Percentiles rank a stretch among this genome's conserved stretches.
Conservation (phyloP, 2,888 invertebrate genomes). For the Clepsis dumicolana region DNA sequence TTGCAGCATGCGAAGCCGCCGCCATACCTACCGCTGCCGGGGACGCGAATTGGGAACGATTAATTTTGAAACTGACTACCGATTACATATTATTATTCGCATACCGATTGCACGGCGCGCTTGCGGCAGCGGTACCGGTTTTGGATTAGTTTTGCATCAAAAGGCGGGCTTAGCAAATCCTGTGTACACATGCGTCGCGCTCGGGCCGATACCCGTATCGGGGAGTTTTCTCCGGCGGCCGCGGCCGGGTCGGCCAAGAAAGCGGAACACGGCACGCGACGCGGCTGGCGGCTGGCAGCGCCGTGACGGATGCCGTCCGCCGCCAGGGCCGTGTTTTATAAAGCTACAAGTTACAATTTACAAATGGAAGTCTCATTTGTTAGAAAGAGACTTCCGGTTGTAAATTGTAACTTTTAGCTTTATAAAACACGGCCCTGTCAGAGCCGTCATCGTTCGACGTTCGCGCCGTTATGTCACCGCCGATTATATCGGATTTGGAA, state of each 20-base stretch:
- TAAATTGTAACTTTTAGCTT: too few relatives aligned
- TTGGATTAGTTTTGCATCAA: not conserved
- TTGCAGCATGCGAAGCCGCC: not conserved
- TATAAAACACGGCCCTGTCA: too few relatives aligned
- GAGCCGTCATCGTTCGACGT: not conserved
- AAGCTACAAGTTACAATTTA: too few relatives aligned
- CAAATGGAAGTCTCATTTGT: too few relatives aligned
- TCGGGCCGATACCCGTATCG: slow-evolving; percentile 6
- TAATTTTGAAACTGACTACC: not conserved
- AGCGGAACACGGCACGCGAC: slow-evolving; percentile 34
- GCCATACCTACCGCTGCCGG: not conserved
- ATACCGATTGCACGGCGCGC: slow-evolving; percentile 6
- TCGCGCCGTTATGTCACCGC: slow-evolving; percentile 24
- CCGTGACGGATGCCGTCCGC: slow-evolving; percentile 14
- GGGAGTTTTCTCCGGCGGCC: slow-evolving; percentile 26
- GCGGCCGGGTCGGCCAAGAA: slow-evolving; percentile 22
- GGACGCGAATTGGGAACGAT: not conserved
- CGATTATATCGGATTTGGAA: slow-evolving; percentile 12
- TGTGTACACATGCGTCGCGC: not conserved
- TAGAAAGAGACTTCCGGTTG: too few relatives aligned
- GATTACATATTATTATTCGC: slow-evolving; percentile 14
- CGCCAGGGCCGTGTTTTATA: too few relatives aligned
- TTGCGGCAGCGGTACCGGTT: slow-evolving; percentile 11
- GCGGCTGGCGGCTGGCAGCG: too few relatives aligned
- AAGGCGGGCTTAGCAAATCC: not conserved